These are phyloP conservation scores for Torymus aiolomorphi DNA, from an alignment of 2,888 invertebrate genomes.

Conservation along the genomic window DNA sequence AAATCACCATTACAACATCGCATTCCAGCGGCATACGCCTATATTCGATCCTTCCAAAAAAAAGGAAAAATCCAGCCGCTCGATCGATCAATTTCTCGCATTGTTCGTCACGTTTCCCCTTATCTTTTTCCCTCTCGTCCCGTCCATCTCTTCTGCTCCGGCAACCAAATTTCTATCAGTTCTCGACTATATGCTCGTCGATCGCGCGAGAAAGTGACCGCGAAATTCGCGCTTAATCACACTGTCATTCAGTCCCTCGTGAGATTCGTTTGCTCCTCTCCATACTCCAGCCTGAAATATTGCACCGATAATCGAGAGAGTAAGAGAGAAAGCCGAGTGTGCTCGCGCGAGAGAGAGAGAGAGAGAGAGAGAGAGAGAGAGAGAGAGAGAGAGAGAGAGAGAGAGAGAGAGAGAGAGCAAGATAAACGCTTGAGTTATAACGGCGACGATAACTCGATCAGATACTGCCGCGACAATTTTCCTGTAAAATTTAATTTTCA, in stretches of 20 bases:
- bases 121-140: background rate
- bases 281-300: conserved; percentile 29
- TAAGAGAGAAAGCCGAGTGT: background rate
- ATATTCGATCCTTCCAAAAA: too few relatives aligned
- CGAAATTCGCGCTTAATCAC: conserved; percentile 51
- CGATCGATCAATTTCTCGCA: conserved; percentile 13
- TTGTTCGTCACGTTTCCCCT: background rate
- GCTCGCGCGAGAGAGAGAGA: background rate
- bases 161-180: background rate
- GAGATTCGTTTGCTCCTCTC: background rate
- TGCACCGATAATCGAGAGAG: conserved; percentile 36
- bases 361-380: background rate
- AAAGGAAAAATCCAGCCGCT: background rate
- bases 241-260: conserved; percentile 20
- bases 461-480: conserved; percentile 40
- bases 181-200: background rate
- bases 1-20: too few relatives aligned
- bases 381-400: background rate
- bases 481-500: conserved; percentile 48
- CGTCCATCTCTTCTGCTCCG: background rate
- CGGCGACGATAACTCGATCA: conserved; percentile 40
- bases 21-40: too few relatives aligned
- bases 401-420: background rate
- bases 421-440: conserved; percentile 46
- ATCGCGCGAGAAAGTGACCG: conserved; percentile 28